Percentiles rank a stretch among this genome's conserved stretches.
Conservation (phyloP, 2,113 vertebrate species). For the Todiramphus chloris region DNA sequence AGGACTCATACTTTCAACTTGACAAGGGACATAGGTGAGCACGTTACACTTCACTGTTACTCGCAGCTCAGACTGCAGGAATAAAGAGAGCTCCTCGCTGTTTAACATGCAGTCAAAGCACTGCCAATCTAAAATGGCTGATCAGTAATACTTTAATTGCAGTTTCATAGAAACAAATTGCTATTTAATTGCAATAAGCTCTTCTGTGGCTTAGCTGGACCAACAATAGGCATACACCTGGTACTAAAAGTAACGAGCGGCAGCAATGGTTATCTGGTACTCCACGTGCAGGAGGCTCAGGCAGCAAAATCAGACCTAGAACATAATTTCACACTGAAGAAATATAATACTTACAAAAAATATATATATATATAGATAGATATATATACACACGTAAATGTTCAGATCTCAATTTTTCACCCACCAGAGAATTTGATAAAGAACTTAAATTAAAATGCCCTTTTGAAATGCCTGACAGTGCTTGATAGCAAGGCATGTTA, state of each 20-base stretch:
- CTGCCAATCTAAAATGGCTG: slow-evolving; percentile 80
- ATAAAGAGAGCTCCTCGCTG: slow-evolving; percentile 48
- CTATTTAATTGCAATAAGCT: slow-evolving; percentile 82
- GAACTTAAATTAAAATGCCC: not conserved
- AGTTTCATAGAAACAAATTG: slow-evolving; percentile 87
- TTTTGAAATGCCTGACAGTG: slow-evolving; percentile 19
- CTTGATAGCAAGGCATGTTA: not conserved
- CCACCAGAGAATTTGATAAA: not conserved
- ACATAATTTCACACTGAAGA: not conserved
- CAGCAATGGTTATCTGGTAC: not conserved
- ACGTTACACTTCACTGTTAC: not conserved
- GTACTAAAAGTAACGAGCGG: slow-evolving; percentile 20
- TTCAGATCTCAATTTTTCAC: not conserved
- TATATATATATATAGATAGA: not conserved
- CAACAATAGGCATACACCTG: slow-evolving; percentile 68
- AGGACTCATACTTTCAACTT: slow-evolving; percentile 39
- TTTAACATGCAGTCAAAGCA: slow-evolving; percentile 71
- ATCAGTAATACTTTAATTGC: slow-evolving; percentile 85
- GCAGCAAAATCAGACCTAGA: not conserved
- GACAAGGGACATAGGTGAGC: slow-evolving; percentile 33
- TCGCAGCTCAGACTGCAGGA: slow-evolving; percentile 1
- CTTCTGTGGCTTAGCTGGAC: slow-evolving; percentile 77
- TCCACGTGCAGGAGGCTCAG: not conserved
- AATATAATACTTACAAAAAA: not conserved
- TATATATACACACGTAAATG: not conserved